phyloP scores from a whole-genome alignment of 2,113 vertebrate species.

The Ochotona princeps region DNA sequence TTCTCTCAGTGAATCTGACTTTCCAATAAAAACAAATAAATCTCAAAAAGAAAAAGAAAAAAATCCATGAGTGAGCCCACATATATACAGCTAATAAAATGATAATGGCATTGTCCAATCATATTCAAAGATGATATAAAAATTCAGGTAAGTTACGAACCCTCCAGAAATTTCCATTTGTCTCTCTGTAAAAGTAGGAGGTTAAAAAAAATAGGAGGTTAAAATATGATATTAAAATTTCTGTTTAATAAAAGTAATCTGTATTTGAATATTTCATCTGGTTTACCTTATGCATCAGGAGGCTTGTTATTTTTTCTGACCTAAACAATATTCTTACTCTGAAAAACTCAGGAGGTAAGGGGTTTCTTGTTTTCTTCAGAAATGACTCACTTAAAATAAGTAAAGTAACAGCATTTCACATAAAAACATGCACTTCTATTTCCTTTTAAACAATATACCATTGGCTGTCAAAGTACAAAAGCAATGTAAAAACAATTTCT shows the following conservation, averaged over 20 bases:
- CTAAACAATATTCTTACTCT: not conserved
- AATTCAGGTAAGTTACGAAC: not conserved
- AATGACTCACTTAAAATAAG: not conserved
- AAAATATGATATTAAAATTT: not conserved
- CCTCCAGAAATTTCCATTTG: not conserved
- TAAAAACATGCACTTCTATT: not conserved
- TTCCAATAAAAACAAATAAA: too few species aligned
- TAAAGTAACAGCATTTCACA: conserved; percentile 25
- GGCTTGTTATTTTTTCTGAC: not conserved
- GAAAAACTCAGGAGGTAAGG: not conserved
- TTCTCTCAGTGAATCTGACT: too few species aligned
- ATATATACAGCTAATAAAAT: not conserved
- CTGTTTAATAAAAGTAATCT: conserved; percentile 16
- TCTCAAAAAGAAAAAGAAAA: too few species aligned
- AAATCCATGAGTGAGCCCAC: too few species aligned
- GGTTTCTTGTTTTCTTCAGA: not conserved
- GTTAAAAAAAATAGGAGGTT: not conserved
- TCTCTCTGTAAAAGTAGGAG: not conserved
- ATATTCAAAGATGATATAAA: not conserved
- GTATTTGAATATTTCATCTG: not conserved
- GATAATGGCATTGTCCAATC: not conserved
- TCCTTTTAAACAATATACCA: conserved; percentile 14
- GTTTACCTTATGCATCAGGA: not conserved
- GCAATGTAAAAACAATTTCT: conserved; percentile 59
- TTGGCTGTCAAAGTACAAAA: conserved; percentile 54